Base-by-base conservation (phyloP, 2,888 invertebrate genomes). In the Drepana falcataria region DNA sequence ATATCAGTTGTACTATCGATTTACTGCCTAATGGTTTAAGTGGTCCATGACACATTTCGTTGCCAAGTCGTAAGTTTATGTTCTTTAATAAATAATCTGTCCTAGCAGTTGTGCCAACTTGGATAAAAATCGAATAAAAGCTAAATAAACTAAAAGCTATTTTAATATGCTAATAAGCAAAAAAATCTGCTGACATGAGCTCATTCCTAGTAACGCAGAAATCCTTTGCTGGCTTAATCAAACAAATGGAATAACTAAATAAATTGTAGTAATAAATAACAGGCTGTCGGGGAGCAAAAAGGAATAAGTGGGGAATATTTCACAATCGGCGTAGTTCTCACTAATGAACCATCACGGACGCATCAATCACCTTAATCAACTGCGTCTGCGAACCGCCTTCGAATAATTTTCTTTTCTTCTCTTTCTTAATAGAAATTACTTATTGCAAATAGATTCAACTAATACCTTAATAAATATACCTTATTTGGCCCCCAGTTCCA, bases 351-450 rank as follows among this genome's bases (percentile, higher is more conserved):
- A 57, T 63, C 70, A 64, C 65, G 49, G 35, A 58, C 55, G 68
- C 74, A 77, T 78, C 75, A 73, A 77, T 78, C 77, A 77, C 65
- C 64, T 65, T 71, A 68, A 75, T 71, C 71, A 72, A 66, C 66
- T 55, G 41, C 55, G 52, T 64, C 62, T 57, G 61, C 56, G 60
- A 62, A 63, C 53, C 60, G 61, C 60, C 63, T 58, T 56, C 64
- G 63, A 59, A 60, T 69, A 75, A 75, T 74, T 73, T 71, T 56
- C 51, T 61, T 53, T 48, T 53, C 40, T 55, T 9, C 37, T 9
- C 48, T 47, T 48, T 33, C 35, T 35, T 21, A n/a, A 47, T 4
- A 37, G 40, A 35, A 53, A 44, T 44, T 7, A 44, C 44, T 9
- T 7, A 40, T 7, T 40, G 40, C 5, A 7, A n/a, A n/a, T n/a